Evolutionary conservation across 2,797 vertebrate genomes (phyloP).

Genomic region (Sparus aurata): DNA sequence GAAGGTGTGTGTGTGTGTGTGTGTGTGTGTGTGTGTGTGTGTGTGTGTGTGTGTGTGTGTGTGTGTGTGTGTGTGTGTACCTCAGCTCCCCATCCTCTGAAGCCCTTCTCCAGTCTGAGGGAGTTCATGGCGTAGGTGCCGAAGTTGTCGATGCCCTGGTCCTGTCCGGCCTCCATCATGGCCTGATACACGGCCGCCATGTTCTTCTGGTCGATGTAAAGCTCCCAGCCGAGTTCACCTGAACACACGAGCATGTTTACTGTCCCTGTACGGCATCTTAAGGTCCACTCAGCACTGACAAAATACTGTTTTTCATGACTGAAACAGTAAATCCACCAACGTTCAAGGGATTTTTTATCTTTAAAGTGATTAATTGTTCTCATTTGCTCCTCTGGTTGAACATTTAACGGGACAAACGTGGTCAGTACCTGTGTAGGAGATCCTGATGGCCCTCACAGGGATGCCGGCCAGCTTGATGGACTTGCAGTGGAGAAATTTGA

Average conservation of each 20-base stretch:
- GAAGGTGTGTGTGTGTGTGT: not conserved
- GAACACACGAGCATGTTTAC: slow-evolving; percentile 42
- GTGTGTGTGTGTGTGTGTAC: slow-evolving; percentile 72
- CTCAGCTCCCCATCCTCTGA: slow-evolving; percentile 98
- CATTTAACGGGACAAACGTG: not conserved
- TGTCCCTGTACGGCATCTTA: not conserved
- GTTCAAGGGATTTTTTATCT: not conserved
- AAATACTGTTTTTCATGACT: too few species aligned
- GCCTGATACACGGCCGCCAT: slow-evolving; percentile 87
- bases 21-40: not conserved
- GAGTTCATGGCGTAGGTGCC: slow-evolving; percentile 94
- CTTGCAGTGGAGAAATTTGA: slow-evolving; percentile 95
- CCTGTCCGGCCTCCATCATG: slow-evolving; percentile 93
- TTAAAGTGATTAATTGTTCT: too few species aligned
- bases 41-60: too few species aligned
- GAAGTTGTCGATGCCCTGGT: slow-evolving; percentile 94
- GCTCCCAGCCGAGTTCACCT: slow-evolving; percentile 99
- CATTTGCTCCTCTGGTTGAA: not conserved
- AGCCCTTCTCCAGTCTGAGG: slow-evolving; percentile 96
- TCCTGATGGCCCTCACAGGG: slow-evolving; percentile 91
- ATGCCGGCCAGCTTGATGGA: slow-evolving; percentile 86
- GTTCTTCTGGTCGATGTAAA: slow-evolving; percentile 91
- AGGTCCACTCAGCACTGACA: not conserved
- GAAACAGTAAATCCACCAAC: not conserved
- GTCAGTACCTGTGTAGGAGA: slow-evolving; percentile 95